Base-by-base conservation (phyloP, 2,888 invertebrate species). In the Drosophila bunnanda region DNA sequence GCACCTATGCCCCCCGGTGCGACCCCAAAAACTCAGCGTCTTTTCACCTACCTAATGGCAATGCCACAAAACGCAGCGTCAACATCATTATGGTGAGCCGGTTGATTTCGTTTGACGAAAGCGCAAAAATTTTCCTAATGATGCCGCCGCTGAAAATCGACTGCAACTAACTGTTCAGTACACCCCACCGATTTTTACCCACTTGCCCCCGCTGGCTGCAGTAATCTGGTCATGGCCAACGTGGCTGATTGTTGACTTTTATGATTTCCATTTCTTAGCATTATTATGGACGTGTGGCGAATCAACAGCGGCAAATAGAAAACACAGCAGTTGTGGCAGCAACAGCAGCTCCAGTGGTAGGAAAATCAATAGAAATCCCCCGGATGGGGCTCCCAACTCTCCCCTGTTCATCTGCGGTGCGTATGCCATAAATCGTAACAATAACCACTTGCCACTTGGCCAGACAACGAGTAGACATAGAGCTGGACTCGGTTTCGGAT, bases 361-460 rank as follows among this genome's bases (percentile, higher is more conserved):
- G 22, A 68, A 88, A 88, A 86, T 88, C 83, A 83, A 83, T 88
- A 88, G 83, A 88, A 88, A 83, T 75, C 68, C 60, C 65, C 57
- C 71, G 71, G 61, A 60, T 71, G 71, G 28, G 41, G 52, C 50
- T 43, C 22, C 43, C 48, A 68, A 41, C 69, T 57, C 50, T 43
- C 53, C 38, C 32, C 53, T 58, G 67, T 65, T 77, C 87, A 88
- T 87, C 75, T 76, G 78, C 34, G 76, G 89, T 89, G 80, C 89
- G 88, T 84, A 74, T 82, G 76, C 89, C 84, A 85, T 85, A 89
- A 85, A 84, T 80, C 76, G 88, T 83, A 88, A 83, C 89, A 86
- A 88, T 82, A 86, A 88, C 74, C 73, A 67, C 84, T 73, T 78
- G 77, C 77, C 79, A 87, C 85, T 77, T 73, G 73, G 71, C 66